Percentiles rank a stretch among this genome's conserved stretches.
phyloP scores from a whole-genome alignment of 2,888 invertebrate species.

The Hydriomena furcata region DNA sequence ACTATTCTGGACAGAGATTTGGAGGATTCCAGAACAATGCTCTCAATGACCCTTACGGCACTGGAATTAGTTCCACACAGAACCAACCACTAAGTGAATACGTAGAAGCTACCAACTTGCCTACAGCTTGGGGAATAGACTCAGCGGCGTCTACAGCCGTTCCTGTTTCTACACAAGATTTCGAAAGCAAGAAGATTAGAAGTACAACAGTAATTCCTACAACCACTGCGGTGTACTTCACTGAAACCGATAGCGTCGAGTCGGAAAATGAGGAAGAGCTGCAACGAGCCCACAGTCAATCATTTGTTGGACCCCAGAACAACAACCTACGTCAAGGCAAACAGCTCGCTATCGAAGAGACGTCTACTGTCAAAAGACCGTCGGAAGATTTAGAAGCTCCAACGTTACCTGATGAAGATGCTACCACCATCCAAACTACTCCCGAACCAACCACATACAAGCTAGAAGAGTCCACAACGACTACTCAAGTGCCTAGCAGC shows the following conservation, averaged over 20 bases:
- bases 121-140: constrained; percentile 75
- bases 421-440: constrained; percentile 58
- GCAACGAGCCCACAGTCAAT: constrained; percentile 88
- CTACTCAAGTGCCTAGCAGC: constrained; percentile 53
- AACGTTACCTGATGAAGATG: constrained; percentile 54
- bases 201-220: constrained; percentile 54
- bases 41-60: constrained; percentile 71
- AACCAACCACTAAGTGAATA: constrained; percentile 76
- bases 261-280: constrained; percentile 85
- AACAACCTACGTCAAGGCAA: constrained; percentile 72
- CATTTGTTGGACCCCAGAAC: constrained; percentile 85
- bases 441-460: constrained; percentile 54
- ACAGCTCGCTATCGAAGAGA: constrained; percentile 57
- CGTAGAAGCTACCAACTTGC: constrained; percentile 70
- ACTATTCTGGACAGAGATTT: constrained; percentile 59
- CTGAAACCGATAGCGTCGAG: constrained; percentile 71
- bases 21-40: constrained; percentile 77
- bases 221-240: constrained; percentile 64
- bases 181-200: constrained; percentile 72
- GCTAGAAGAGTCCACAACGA: constrained; percentile 58
- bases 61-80: constrained; percentile 64
- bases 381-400: constrained; percentile 74
- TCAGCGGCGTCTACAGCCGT: constrained; percentile 53
- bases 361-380: constrained; percentile 57
- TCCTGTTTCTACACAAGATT: constrained; percentile 57